Evolutionary conservation across 2,113 vertebrate genomes (phyloP), one percentile per base, ranked within the genome.

Genomic region (Siniperca chuatsi): DNA sequence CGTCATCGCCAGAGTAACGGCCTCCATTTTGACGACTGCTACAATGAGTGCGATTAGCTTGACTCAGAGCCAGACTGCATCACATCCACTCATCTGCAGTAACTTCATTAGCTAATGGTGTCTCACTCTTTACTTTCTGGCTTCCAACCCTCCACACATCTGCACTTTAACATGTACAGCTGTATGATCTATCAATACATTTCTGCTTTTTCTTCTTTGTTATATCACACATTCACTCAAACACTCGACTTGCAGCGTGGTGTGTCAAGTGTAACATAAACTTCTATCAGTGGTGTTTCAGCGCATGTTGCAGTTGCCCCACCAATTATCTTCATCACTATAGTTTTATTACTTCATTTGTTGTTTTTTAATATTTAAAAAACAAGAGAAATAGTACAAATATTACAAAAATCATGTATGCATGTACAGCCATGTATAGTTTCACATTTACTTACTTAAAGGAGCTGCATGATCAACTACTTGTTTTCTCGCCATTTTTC

Each of bases 101-200:
- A 83, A 92, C 88, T 91, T 94, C 90, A 95, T 96, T 94, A 94
- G 86, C 91, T 94, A 96, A 96, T 95, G 91, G 90, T 46, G 21
- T 81, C 69, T 50, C 25, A 52, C 78, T 69, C 61, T 84, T 82
- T 83, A 1, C 58, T 78, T 46, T 78, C 54, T 82, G 78, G 42
- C 83, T 61, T 66, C 35, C 20, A 54, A 16, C 20, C 64, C 50
- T 67, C 37, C 50, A 37, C 57, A 62, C 74, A 57, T 55, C 21
- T 75, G 55, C 68, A 84, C 70, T 85, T 48, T 33, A 82, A 74
- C 64, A 40, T 65, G 6, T 46, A 11, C 2, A 10, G 60, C 58
- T 42, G n/a, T 46, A n/a, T 5, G 70, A 78, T 75, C 42, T 23
- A 42, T 79, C 69, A 11, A 70, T 83, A 29, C 16, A 8, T 82